These are phyloP conservation scores for Bibio marci DNA, from an alignment of 2,888 invertebrate genomes.

Conservation along the genomic window DNA sequence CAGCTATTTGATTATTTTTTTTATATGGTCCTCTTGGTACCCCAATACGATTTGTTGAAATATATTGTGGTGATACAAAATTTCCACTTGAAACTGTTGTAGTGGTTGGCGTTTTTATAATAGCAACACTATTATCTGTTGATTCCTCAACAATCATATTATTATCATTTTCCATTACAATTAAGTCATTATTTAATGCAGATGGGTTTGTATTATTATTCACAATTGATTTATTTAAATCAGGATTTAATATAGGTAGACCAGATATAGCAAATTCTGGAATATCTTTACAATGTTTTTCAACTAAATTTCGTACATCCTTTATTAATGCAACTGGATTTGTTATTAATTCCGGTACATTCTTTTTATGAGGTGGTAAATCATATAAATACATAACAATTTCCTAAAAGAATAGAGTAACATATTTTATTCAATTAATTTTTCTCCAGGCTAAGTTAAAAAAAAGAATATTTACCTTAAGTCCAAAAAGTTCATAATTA, in stretches of 20 bases:
- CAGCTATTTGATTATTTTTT: conserved; percentile 11
- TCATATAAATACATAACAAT: conserved; percentile 85
- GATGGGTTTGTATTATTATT: too few species aligned
- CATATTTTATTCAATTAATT: neutral
- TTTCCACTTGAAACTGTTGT: neutral
- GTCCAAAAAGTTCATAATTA: conserved; percentile 59
- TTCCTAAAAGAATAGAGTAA: conserved; percentile 31
- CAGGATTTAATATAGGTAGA: conserved; percentile 46
- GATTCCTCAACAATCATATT: too few species aligned
- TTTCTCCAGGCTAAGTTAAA: neutral
- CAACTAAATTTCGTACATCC: conserved; percentile 76
- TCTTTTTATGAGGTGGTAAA: conserved; percentile 75
- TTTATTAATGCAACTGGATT: conserved; percentile 80
- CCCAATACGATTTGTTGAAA: conserved; percentile 24
- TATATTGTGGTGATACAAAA: conserved; percentile 12
- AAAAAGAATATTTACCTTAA: conserved; percentile 37
- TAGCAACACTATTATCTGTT: too few species aligned
- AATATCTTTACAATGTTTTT: conserved; percentile 74
- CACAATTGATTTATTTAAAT: conserved; percentile 7
- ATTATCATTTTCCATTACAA: too few species aligned
- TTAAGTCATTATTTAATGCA: too few species aligned
- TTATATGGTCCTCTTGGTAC: conserved; percentile 13
- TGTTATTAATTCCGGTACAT: conserved; percentile 75
- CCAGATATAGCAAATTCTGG: conserved; percentile 73
- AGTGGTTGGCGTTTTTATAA: too few species aligned